A percentile compares a stretch with the other conserved stretches of the same genome.
Evolutionary conservation across 2,888 invertebrate species (phyloP).

Genomic region (Parasteatoda lunata): DNA sequence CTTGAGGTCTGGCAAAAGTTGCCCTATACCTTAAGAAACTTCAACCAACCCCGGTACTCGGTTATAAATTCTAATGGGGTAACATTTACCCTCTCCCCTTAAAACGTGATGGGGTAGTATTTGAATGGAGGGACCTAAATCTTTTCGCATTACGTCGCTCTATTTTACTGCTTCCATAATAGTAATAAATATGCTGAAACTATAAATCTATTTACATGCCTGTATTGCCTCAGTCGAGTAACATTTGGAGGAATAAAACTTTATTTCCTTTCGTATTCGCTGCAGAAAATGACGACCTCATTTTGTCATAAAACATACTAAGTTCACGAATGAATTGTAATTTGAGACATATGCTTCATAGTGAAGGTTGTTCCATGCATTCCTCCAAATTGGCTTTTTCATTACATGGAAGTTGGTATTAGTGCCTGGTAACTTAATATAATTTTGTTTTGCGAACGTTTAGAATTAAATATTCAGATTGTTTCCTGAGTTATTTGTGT

Average conservation of each 20-base stretch:
- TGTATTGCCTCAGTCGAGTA: constrained; percentile 49
- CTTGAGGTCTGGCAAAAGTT: constrained; percentile 1
- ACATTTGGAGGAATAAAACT: constrained; percentile 45
- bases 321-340: constrained; percentile 53
- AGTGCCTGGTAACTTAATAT: too few relatives aligned
- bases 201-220: constrained; percentile 60
- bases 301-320: constrained; percentile 43
- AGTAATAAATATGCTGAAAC: constrained; percentile 64
- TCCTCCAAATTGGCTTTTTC: too few relatives aligned
- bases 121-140: constrained; percentile 59
- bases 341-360: constrained; percentile 36
- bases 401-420: too few relatives aligned
- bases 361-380: neutral
- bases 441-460: too few relatives aligned
- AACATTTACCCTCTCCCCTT: constrained; percentile 21
- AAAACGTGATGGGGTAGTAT: constrained; percentile 29
- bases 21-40: constrained; percentile 15
- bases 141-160: constrained; percentile 58
- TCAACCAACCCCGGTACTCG: constrained; percentile 7
- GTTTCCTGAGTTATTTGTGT: too few relatives aligned
- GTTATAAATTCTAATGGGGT: constrained; percentile 63
- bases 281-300: constrained; percentile 57
- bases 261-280: constrained; percentile 47
- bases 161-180: constrained; percentile 66
- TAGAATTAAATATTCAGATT: too few relatives aligned